Percentiles rank a stretch among this genome's conserved stretches.
These are phyloP conservation scores for Cephalopterus ornatus DNA, from an alignment of 2,113 vertebrate genomes.

Conservation along the genomic window DNA sequence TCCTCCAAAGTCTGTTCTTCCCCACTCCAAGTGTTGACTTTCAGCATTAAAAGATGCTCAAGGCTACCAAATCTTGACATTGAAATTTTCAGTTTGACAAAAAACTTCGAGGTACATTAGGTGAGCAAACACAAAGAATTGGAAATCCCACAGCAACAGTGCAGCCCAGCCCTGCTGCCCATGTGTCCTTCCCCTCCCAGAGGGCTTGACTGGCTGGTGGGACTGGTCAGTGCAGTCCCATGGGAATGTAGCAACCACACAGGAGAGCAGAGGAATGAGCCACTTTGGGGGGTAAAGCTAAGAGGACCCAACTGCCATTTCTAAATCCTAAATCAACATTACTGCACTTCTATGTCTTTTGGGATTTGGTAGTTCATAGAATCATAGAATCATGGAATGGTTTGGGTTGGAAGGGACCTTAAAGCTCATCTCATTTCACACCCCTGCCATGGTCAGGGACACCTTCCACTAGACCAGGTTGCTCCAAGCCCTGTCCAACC, in stretches of 20 bases:
- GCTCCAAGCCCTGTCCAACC: neutral
- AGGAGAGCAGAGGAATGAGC: neutral
- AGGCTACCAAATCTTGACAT: neutral
- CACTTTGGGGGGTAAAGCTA: neutral
- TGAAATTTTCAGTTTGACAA: neutral
- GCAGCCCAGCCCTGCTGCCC: neutral
- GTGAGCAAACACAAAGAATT: neutral
- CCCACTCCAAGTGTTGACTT: neutral
- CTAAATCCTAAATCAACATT: neutral
- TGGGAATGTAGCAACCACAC: fast-evolving
- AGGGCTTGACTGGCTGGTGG: neutral
- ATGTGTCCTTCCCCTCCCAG: fast-evolving
- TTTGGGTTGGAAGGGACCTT: neutral
- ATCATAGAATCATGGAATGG: neutral
- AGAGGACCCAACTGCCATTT: neutral
- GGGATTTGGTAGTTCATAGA: neutral
- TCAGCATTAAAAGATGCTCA: neutral
- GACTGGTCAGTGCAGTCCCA: neutral
- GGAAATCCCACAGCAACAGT: neutral
- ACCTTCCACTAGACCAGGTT: neutral
- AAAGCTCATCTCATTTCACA: neutral
- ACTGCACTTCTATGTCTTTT: neutral
- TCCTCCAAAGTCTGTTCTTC: neutral
- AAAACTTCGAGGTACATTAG: neutral
- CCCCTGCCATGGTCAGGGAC: neutral